Evolutionary conservation across 1,140 invertebrate species (phyloP), one percentile per base, ranked within the genome.

Genomic region (Vanessa tameamea): DNA sequence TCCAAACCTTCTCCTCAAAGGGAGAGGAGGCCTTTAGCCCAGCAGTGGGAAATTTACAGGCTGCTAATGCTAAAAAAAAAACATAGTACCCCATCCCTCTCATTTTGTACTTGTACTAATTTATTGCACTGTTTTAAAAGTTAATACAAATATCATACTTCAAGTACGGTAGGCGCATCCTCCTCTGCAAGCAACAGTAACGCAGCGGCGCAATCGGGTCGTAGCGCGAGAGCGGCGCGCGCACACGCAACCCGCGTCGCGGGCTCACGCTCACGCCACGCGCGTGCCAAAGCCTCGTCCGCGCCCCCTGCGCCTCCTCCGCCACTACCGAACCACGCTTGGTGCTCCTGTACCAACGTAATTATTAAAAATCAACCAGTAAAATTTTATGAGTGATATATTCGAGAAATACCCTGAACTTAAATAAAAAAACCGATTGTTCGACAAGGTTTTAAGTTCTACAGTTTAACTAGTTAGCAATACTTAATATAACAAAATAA

Each of bases 221-320:
- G 99, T 72, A 96, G 96, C 84, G 98, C 97, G 14, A 99, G 92
- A 3, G 98, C 98, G 86, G 96, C 97, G 82, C 98, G 96, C 0
- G 98, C 98, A 26, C 97, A 97, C 93, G 98, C 98, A 57, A 99
- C 98, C 71, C 99, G 94, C 8, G 97, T 96, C 76, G 96, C 95
- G 0, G 98, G 98, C 94, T 99, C 99, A 43, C 98, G 94, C 94
- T 99, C 98, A 79, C 99, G 93, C 98, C 98, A 99, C 15, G 98
- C 99, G 68, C 97, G 98, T 90, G 98, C 97, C 98, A 99, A 99
- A 72, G 99, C 97, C 94, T 99, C 98, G 93, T 98, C 99, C 87
- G 99, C 98, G 23, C 96, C 95, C 91, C 97, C 98, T 23, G 51
- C 57, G 1, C 65, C 82, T 64, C 75, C 75, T 5, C 76, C 81